A percentile compares a stretch with the other conserved stretches of the same genome.
Evolutionary conservation across 2,113 vertebrate genomes (phyloP).

Genomic region (Xerus inauris): DNA sequence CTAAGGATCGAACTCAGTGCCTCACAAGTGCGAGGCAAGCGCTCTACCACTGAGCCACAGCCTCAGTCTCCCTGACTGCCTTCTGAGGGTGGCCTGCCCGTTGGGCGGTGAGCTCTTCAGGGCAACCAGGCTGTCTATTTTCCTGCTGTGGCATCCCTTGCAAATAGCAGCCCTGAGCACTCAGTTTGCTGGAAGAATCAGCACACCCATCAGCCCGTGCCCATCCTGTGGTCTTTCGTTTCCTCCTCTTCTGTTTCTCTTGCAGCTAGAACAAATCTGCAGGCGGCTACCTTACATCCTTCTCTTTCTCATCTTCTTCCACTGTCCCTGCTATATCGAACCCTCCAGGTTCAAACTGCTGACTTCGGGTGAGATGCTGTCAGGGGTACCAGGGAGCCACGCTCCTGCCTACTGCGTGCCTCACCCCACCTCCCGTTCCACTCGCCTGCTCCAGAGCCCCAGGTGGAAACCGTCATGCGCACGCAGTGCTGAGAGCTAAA

Average conservation of each 20-base stretch:
- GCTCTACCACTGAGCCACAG: too few relatives aligned
- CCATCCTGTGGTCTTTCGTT: background rate
- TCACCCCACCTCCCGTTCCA: background rate
- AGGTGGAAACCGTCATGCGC: conserved; percentile 44
- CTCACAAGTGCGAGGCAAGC: too few relatives aligned
- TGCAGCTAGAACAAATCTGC: conserved; percentile 20
- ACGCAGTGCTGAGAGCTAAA: conserved; percentile 58
- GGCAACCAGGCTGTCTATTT: background rate
- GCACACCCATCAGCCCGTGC: accelerated
- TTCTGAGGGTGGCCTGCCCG: background rate
- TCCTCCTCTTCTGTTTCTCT: background rate
- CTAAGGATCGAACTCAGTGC: too few relatives aligned
- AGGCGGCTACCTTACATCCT: background rate
- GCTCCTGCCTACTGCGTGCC: accelerated
- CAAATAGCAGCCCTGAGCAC: background rate
- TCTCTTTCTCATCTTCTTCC: background rate
- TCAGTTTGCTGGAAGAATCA: background rate
- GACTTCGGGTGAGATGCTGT: background rate
- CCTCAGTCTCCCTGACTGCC: too few relatives aligned
- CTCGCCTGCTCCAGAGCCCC: background rate
- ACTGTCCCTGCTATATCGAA: background rate
- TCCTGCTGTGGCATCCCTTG: background rate
- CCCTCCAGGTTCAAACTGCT: background rate
- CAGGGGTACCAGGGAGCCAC: background rate
- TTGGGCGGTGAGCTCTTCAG: background rate